These are phyloP conservation scores for Synanthedon formicaeformis DNA, from an alignment of 2,888 invertebrate species.

Conservation along the genomic window DNA sequence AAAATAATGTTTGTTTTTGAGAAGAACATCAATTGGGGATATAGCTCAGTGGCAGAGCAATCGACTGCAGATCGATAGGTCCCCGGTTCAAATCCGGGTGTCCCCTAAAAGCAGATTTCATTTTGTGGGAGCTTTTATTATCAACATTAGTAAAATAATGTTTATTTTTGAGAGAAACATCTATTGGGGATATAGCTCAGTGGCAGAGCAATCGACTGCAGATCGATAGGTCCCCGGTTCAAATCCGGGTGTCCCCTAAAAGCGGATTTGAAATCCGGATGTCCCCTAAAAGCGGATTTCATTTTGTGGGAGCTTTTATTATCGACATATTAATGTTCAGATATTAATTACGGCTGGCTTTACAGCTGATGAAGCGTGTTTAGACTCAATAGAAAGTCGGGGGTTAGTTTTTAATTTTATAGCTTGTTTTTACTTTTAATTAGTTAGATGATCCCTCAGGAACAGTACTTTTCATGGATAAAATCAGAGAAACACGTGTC, in stretches of 20 bases:
- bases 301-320: conserved; percentile 1
- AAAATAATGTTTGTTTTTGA: neutral
- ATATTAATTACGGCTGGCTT: too few species aligned
- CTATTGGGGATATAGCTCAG: conserved; percentile 52
- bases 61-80: conserved; percentile 69
- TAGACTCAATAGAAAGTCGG: neutral
- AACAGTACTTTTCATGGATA: too few species aligned
- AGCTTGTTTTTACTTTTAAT: too few species aligned
- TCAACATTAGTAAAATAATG: neutral
- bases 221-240: conserved; percentile 64
- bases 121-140: conserved; percentile 1
- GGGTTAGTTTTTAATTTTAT: too few species aligned
- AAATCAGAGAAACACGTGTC: too few species aligned
- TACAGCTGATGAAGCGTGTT: too few species aligned
- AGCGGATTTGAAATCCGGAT: too few species aligned
- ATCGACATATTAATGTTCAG: too few species aligned
- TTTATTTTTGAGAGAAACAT: neutral
- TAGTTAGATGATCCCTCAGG: too few species aligned
- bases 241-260: conserved; percentile 14
- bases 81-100: conserved; percentile 36
- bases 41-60: conserved; percentile 66
- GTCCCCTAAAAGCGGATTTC: neutral
- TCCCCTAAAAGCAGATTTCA: conserved; percentile 5
- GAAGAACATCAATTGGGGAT: conserved; percentile 24
- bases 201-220: conserved; percentile 69